A percentile compares a stretch with the other conserved stretches of the same genome.
phyloP scores from a whole-genome alignment of 2,797 vertebrate genomes.

The Esox masquinongy region DNA sequence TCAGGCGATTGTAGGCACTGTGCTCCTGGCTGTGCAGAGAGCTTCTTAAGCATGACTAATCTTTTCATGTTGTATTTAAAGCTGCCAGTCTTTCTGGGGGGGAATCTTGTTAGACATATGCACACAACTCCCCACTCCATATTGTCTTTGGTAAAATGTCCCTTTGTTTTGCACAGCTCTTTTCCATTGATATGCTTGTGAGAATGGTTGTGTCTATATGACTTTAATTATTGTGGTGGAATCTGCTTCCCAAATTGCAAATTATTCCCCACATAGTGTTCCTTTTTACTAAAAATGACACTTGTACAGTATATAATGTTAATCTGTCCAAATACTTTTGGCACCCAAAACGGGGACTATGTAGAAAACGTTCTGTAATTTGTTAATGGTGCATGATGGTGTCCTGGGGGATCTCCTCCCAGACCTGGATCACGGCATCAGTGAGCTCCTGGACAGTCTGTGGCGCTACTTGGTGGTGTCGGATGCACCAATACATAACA shows the following conservation, averaged over 20 bases:
- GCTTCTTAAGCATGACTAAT: constrained; percentile 39
- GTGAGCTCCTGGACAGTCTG: too few species aligned
- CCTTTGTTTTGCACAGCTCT: constrained; percentile 32
- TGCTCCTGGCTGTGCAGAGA: constrained; percentile 22
- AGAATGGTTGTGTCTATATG: constrained; percentile 50
- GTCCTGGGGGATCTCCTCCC: too few species aligned
- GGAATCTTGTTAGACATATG: constrained; percentile 7
- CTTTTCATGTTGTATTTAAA: constrained; percentile 48
- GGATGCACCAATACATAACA: too few species aligned
- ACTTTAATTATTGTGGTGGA: constrained; percentile 41
- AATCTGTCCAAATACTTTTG: too few species aligned
- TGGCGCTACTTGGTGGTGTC: too few species aligned
- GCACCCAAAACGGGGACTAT: too few species aligned
- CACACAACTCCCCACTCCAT: constrained; percentile 16
- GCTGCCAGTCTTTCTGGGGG: constrained; percentile 29
- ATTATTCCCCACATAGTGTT: background rate
- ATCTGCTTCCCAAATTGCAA: background rate
- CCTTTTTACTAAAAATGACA: too few species aligned
- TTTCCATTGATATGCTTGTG: constrained; percentile 42
- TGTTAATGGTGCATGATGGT: too few species aligned
- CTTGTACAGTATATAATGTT: too few species aligned
- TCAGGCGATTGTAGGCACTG: constrained; percentile 24
- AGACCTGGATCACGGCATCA: too few species aligned
- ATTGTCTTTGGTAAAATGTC: constrained; percentile 47
- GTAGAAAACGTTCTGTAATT: too few species aligned